Evolutionary conservation across 2,888 invertebrate species (phyloP), one percentile per base, ranked within the genome.

Genomic region (Podotricha telesiphe): DNA sequence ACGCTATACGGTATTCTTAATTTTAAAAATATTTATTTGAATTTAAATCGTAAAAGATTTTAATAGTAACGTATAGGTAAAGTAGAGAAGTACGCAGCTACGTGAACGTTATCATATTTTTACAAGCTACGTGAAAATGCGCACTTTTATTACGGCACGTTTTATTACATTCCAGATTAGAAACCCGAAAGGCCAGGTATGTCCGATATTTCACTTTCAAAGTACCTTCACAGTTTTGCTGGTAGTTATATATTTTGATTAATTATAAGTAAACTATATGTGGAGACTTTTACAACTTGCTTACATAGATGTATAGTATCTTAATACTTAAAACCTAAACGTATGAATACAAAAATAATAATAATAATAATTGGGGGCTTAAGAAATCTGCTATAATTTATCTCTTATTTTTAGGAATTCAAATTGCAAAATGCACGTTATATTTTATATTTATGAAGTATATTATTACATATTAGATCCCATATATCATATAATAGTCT

Each of bases 31-130:
- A 0, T 11, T 55, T 34, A 17, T 55, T 55, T 11, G 4, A 34
- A 55, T 55, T 34, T 17, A 34, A 55, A 0, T 11, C n/a, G 1
- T 55, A 34, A 53, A 55, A 34, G 34, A 55, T 11, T 11, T 8
- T 34, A 34, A 51, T 15, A n/a, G 28, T 28, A 28, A 28, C 28
- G 15, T 42, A 42, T n/a, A 67, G 50, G 59, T 51, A 61, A 51
- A 51, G 45, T 51, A 67, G 40, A 75, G 77, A 68, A 74, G 77
- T 74, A 76, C 73, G 74, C 75, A 75, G 78, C 79, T 86, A 87
- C 90, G 89, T 89, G 89, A 85, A 85, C 85, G 90, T 93, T 91
- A 93, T 91, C 92, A 93, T 91, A 91, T 90, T 92, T 91, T 93
- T 91, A 92, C 85, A 88, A 86, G 79, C 80, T 81, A 89, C 89